These are phyloP conservation scores for Orientallactaga bullata DNA, from an alignment of 2,113 vertebrate species.

Conservation along the genomic window DNA sequence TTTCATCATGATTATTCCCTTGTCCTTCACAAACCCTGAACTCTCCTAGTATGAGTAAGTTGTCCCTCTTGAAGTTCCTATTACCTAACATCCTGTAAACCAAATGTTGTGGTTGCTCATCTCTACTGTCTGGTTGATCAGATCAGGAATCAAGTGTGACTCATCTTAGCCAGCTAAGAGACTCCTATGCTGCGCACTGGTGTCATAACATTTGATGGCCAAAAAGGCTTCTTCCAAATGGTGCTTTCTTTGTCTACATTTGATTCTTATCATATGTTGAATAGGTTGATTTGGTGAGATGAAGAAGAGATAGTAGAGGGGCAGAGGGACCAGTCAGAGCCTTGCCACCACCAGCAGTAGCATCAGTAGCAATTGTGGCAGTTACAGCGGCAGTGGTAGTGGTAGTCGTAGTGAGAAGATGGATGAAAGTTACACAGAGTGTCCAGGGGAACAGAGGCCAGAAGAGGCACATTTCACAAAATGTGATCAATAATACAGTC, in stretches of 20 bases:
- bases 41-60: too few species aligned
- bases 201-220: not conserved
- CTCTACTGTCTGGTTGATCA: too few species aligned
- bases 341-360: not conserved
- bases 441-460: not conserved
- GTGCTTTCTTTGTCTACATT: not conserved
- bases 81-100: too few species aligned
- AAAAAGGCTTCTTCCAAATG: not conserved
- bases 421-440: not conserved
- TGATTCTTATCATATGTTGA: not conserved
- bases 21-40: too few species aligned
- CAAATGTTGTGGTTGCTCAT: too few species aligned
- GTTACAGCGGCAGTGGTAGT: too few species aligned
- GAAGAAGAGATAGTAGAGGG: not conserved
- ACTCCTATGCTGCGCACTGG: not conserved
- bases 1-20: too few species aligned
- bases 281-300: not conserved
- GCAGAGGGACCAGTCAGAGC: not conserved
- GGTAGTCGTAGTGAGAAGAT: not conserved
- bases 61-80: too few species aligned
- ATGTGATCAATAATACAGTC: not conserved
- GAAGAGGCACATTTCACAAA: not conserved
- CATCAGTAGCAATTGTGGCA: not conserved
- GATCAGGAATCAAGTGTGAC: too few species aligned
- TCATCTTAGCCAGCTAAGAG: too few species aligned